Evolutionary conservation across 2,888 invertebrate genomes (phyloP).

Genomic region (Halictus quadricinctus): DNA sequence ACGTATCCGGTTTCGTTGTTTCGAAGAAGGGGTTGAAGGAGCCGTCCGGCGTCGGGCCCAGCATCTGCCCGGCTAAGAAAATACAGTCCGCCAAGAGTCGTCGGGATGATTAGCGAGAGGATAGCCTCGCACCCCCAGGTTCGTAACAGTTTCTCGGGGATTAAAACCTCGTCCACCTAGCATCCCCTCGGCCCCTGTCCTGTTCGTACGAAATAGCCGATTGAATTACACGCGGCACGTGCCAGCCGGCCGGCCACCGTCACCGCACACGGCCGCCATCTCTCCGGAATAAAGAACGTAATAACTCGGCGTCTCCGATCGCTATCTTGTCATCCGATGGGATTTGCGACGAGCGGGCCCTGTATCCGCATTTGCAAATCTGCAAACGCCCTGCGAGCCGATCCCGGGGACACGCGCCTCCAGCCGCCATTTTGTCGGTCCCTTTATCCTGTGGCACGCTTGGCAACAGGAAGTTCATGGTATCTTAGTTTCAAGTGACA

Average conservation of each 20-base stretch:
- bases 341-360: constrained; percentile 28
- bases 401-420: not conserved
- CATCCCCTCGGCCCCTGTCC: constrained; percentile 14
- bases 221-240: constrained; percentile 81
- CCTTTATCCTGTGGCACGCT: not conserved
- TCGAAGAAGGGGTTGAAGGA: constrained; percentile 65
- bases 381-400: not conserved
- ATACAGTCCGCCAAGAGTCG: constrained; percentile 66
- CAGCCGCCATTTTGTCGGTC: not conserved
- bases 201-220: constrained; percentile 77
- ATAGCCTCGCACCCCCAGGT: constrained; percentile 33
- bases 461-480: not conserved
- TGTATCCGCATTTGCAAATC: constrained; percentile 4
- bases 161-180: constrained; percentile 60
- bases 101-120: constrained; percentile 60
- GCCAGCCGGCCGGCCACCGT: constrained; percentile 74
- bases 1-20: constrained; percentile 67
- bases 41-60: not conserved
- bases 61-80: constrained; percentile 77
- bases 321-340: constrained; percentile 55
- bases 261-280: constrained; percentile 44
- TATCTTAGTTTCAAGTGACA: not conserved
- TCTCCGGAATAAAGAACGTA: constrained; percentile 51
- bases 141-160: constrained; percentile 72
- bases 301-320: constrained; percentile 50